Evolutionary conservation across 2,113 vertebrate species (phyloP), one percentile per base, ranked within the genome.

Genomic region (Urocolius indicus): DNA sequence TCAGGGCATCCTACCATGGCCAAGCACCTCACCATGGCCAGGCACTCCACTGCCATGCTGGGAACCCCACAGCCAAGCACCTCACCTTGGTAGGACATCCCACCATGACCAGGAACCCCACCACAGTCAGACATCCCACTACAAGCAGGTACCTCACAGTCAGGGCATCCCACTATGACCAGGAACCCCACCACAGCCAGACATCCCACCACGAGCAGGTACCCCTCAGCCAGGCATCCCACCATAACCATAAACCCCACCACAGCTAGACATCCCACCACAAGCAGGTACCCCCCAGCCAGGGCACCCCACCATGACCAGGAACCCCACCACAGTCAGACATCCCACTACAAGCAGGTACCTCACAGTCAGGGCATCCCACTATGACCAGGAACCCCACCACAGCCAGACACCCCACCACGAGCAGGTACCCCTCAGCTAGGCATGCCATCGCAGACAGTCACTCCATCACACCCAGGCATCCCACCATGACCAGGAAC

Each of bases 351-450:
- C 8, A 4, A 18, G 32, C 26, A 10, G 34, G 9, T 11, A 72
- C 5, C 32, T 18, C 15, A 11, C 4, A 3, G 20, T 9, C 38
- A 15, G 22, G n/a, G 13, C 27, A 41, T 14, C 45, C 7, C 17
- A 41, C 11, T 13, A 26, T 2, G 1, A 4, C 7, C 16, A 9
- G 51, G 27, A 27, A 54, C 24, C n/a, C 41, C 34, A 23, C 36
- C 5, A 3, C 5, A 10, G 15, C 14, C 12, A 12, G 22, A 12
- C 10, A 66, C 7, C n/a, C 8, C 32, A 73, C 17, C 27, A 10
- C 0, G 4, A 11, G 4, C 2, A 5, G 63, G 5, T 26, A 68
- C 9, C 20, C 29, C 29, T 14, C 34, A 9, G 1, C 11, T 6
- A 13, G 58, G 10, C 32, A 84, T 4, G 15, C 34, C 43, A 72